These are phyloP conservation scores for Melanerpes formicivorus DNA, from an alignment of 2,113 vertebrate species.

Conservation along the genomic window DNA sequence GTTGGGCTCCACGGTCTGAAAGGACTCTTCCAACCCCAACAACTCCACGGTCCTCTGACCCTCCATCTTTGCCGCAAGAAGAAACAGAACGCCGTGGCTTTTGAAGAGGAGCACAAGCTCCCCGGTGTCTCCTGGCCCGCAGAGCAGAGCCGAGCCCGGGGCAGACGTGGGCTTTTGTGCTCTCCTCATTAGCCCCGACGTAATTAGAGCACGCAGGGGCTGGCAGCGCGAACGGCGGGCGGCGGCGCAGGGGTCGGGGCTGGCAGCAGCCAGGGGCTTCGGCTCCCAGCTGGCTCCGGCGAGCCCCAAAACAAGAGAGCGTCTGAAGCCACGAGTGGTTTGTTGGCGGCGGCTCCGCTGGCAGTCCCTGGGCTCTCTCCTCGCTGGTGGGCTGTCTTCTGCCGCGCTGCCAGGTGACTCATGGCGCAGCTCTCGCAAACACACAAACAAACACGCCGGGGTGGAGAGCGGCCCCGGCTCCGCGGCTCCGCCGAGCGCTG, in stretches of 20 bases:
- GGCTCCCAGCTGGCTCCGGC: conserved; percentile 6
- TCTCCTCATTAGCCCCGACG: conserved; percentile 4
- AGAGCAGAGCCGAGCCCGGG: not conserved
- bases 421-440: conserved; percentile 31
- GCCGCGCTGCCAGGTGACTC: conserved; percentile 42
- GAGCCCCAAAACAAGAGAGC: not conserved
- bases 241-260: not conserved
- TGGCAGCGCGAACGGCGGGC: not conserved
- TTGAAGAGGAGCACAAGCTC: conserved; percentile 6
- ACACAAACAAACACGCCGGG: not conserved
- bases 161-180: not conserved
- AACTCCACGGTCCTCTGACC: too few relatives aligned
- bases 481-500: not conserved
- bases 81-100: not conserved
- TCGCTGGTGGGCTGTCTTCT: conserved; percentile 11
- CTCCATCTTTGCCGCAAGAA: not conserved
- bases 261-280: not conserved
- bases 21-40: too few relatives aligned
- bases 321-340: not conserved
- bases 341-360: conserved; percentile 13
- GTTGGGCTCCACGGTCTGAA: too few relatives aligned
- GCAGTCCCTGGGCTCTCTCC: not conserved
- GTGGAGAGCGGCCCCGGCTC: not conserved
- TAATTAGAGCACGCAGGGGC: conserved; percentile 29
- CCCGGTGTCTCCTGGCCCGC: not conserved